These are phyloP conservation scores for Leptestheria dahalacensis DNA, from an alignment of 1,140 invertebrate species.

Conservation along the genomic window DNA sequence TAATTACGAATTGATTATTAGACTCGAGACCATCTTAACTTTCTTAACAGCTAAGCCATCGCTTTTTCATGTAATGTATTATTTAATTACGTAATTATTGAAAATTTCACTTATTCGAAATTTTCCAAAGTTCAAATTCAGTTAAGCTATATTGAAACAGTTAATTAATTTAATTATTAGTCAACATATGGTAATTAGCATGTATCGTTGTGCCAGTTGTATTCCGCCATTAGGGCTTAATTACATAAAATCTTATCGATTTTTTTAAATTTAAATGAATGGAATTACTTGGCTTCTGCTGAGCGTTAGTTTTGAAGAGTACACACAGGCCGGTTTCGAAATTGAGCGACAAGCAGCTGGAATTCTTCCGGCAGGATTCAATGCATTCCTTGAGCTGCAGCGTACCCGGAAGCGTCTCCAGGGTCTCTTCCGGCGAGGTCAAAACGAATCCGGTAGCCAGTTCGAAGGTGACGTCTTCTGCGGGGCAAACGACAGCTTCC, in stretches of 20 bases:
- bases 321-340: slow-evolving; percentile 39
- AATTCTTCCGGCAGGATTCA: slow-evolving; percentile 29
- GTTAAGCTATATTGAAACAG: too few species aligned
- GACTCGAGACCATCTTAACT: too few species aligned
- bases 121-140: too few species aligned
- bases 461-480: slow-evolving; percentile 29
- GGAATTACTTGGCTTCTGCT: slow-evolving; percentile 27
- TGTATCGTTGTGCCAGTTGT: too few species aligned
- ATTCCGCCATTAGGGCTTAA: not conserved
- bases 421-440: slow-evolving; percentile 30
- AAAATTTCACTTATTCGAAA: too few species aligned
- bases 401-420: slow-evolving; percentile 32
- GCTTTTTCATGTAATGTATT: too few species aligned
- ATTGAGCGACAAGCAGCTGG: slow-evolving; percentile 32
- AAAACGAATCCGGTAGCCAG: slow-evolving; percentile 36
- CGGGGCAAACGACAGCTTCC: not conserved
- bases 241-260: not conserved
- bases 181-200: too few species aligned
- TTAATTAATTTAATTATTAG: too few species aligned
- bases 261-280: not conserved
- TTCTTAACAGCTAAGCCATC: too few species aligned
- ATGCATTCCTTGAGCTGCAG: slow-evolving; percentile 35
- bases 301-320: slow-evolving; percentile 30
- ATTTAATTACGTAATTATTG: too few species aligned
- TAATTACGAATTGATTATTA: too few species aligned